These are phyloP conservation scores for Oikopleura vanhoeffeni DNA, from an alignment of 23 tunicate genomes.

Conservation along the genomic window DNA sequence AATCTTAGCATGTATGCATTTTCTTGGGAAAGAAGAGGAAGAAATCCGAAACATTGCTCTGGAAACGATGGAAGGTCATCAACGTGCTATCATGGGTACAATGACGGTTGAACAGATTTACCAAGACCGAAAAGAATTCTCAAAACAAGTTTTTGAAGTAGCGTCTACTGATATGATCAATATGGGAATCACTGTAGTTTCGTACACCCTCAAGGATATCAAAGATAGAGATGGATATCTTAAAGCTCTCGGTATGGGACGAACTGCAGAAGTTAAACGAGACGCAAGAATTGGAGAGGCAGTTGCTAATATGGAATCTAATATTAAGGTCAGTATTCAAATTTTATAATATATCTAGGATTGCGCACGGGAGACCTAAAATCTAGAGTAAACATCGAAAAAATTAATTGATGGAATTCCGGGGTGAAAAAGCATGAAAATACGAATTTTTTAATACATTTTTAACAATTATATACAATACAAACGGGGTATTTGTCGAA, in stretches of 20 bases:
- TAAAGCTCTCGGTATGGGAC: constrained; percentile 57
- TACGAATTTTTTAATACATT: no score
- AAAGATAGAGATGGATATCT: constrained; percentile 48
- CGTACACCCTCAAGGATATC: constrained; percentile 83
- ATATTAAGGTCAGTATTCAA: no score
- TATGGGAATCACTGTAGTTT: constrained; percentile 92
- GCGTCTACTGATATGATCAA: constrained; percentile 68
- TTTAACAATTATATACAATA: no score
- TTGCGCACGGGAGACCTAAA: no score
- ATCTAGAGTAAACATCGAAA: no score
- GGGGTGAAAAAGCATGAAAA: no score
- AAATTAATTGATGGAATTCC: no score
- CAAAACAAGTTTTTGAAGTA: constrained; percentile 82
- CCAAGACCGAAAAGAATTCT: constrained; percentile 85
- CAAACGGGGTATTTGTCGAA: no score
- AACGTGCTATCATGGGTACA: constrained; percentile 95
- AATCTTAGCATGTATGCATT: constrained; percentile 85
- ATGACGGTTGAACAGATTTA: constrained; percentile 96
- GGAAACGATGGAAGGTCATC: constrained; percentile 94
- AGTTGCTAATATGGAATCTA: constrained; percentile 65
- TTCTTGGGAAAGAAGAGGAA: constrained; percentile 49
- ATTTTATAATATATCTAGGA: no score
- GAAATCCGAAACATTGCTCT: constrained; percentile 57
- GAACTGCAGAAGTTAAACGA: constrained; percentile 65
- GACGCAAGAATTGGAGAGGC: constrained; percentile 96